These are phyloP conservation scores for Cephalopachus bancanus DNA, from an alignment of 2,797 vertebrate genomes.

Conservation along the genomic window DNA sequence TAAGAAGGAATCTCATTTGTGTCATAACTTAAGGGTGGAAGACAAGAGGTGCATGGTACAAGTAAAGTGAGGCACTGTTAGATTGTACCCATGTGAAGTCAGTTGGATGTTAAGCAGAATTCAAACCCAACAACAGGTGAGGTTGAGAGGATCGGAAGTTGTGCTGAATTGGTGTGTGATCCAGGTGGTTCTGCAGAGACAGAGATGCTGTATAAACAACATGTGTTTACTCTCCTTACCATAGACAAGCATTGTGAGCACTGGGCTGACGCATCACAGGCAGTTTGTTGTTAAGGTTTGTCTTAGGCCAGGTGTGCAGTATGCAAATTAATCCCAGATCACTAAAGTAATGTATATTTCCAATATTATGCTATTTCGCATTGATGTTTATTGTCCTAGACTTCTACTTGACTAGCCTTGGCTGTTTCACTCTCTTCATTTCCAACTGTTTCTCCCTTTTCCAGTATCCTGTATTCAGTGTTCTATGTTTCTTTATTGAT, in stretches of 20 bases:
- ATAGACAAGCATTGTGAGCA: background rate
- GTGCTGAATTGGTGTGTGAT: background rate
- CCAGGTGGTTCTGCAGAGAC: background rate
- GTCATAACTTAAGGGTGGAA: background rate
- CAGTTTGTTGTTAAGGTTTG: background rate
- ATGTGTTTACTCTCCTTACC: accelerated
- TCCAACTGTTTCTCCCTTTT: background rate
- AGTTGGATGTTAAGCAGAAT: background rate
- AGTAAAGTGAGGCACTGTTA: background rate
- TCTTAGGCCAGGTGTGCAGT: background rate
- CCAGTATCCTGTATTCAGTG: background rate
- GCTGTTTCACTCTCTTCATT: background rate
- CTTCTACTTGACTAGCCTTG: background rate
- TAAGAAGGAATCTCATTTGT: background rate
- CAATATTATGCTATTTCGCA: background rate
- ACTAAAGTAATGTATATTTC: background rate
- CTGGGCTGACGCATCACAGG: background rate
- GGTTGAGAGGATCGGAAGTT: background rate
- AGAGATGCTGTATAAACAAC: background rate
- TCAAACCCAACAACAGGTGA: constrained; percentile 34
- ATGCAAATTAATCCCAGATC: background rate
- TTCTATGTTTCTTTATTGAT: background rate
- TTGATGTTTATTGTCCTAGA: background rate
- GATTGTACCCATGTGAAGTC: background rate
- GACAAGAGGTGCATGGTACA: background rate